These are phyloP conservation scores for Troides oblongomaculatus DNA, from an alignment of 2,888 invertebrate genomes.

Conservation along the genomic window DNA sequence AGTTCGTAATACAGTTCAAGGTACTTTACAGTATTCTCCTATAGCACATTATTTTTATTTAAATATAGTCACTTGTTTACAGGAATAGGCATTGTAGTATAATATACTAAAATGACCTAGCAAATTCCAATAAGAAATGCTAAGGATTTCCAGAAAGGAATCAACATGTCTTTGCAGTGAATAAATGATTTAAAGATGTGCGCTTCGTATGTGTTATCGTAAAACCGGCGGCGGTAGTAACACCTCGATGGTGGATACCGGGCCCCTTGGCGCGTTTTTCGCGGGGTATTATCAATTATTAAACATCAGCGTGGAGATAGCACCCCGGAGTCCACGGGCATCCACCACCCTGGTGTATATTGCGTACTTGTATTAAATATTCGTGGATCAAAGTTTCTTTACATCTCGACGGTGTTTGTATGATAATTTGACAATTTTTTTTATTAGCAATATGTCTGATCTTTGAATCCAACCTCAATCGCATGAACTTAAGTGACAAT, in stretches of 20 bases:
- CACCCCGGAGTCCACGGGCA: constrained; percentile 71
- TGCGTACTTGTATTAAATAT: constrained; percentile 76
- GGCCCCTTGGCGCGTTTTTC: constrained; percentile 70
- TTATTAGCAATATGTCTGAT: no score
- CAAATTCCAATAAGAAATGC: no score
- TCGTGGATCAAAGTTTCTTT: constrained; percentile 61
- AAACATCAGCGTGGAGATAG: constrained; percentile 80
- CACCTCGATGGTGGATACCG: constrained; percentile 47
- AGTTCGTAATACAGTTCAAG: no score
- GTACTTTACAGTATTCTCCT: no score
- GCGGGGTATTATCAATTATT: constrained; percentile 80
- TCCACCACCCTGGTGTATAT: constrained; percentile 60
- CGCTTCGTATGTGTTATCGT: constrained; percentile 12
- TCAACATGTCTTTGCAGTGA: background rate
- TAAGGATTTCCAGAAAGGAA: no score
- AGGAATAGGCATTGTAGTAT: no score
- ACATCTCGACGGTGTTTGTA: constrained; percentile 28
- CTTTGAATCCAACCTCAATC: no score
- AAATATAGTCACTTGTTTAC: no score
- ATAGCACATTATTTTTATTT: no score
- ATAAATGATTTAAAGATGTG: constrained; percentile 19
- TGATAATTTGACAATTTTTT: constrained; percentile 2
- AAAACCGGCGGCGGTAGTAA: constrained; percentile 38
- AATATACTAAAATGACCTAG: no score
- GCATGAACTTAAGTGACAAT: no score